Evolutionary conservation across 2,113 vertebrate species (phyloP).

Genomic region (Pseudopipra pipra): DNA sequence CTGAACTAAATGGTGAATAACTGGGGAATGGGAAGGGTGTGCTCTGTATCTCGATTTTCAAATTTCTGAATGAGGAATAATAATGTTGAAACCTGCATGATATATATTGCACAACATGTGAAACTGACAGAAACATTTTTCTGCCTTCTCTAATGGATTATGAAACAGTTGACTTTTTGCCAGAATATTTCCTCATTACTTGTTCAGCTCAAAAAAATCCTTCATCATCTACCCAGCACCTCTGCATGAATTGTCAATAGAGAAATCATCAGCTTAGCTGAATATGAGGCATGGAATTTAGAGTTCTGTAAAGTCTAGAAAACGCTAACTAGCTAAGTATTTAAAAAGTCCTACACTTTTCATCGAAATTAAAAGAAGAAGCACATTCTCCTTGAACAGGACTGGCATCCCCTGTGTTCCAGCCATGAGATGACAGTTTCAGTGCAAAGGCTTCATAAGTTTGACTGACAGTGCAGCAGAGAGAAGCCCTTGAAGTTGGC

Average conservation of each 20-base stretch:
- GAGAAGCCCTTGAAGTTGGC: background rate
- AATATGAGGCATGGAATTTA: background rate
- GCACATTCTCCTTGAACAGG: background rate
- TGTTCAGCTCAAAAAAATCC: background rate
- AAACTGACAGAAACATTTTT: background rate
- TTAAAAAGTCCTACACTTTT: background rate
- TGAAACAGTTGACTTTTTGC: slow-evolving; percentile 9
- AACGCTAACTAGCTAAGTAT: background rate
- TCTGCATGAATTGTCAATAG: background rate
- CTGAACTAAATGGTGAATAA: background rate
- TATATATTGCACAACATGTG: background rate
- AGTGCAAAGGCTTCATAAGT: background rate
- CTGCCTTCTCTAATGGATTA: background rate
- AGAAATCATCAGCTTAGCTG: background rate
- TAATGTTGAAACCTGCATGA: background rate
- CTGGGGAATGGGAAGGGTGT: background rate
- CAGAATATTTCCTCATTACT: slow-evolving; percentile 7
- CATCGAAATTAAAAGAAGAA: background rate
- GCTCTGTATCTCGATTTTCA: background rate
- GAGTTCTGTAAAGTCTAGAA: background rate
- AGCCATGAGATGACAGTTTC: background rate
- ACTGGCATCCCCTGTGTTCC: background rate
- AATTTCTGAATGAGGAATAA: slow-evolving; percentile 19
- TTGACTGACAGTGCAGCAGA: background rate
- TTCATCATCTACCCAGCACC: background rate